phyloP scores from a whole-genome alignment of 2,113 vertebrate species.

The Aphelocoma coerulescens region DNA sequence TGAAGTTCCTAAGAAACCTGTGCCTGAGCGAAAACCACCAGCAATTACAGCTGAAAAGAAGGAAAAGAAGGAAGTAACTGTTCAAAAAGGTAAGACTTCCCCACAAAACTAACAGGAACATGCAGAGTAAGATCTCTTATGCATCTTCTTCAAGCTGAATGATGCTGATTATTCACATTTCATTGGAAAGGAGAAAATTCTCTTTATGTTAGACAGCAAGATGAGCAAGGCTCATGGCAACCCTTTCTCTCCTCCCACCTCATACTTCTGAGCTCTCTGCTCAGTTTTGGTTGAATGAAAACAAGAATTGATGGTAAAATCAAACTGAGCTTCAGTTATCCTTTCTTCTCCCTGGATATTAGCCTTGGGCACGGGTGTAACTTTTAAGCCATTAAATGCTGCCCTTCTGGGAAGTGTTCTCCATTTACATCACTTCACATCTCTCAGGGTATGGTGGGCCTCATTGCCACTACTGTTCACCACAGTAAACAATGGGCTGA shows the following conservation, averaged over 20 bases:
- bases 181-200: neutral
- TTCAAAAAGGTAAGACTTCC: constrained; percentile 78
- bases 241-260: neutral
- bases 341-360: neutral
- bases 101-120: neutral
- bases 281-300: neutral
- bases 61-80: constrained; percentile 69
- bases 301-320: neutral
- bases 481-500: neutral
- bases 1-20: constrained; percentile 64
- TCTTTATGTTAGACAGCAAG: neutral
- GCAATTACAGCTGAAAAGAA: constrained; percentile 65
- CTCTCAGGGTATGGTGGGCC: neutral
- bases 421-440: neutral
- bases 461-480: neutral
- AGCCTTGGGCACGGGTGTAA: neutral
- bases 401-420: neutral
- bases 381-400: neutral
- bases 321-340: neutral
- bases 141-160: neutral
- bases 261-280: neutral
- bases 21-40: constrained; percentile 53
- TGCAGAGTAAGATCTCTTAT: neutral
- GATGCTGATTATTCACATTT: neutral
- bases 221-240: neutral